Evolutionary conservation across 2,113 vertebrate genomes (phyloP).

Genomic region (Calypte anna): DNA sequence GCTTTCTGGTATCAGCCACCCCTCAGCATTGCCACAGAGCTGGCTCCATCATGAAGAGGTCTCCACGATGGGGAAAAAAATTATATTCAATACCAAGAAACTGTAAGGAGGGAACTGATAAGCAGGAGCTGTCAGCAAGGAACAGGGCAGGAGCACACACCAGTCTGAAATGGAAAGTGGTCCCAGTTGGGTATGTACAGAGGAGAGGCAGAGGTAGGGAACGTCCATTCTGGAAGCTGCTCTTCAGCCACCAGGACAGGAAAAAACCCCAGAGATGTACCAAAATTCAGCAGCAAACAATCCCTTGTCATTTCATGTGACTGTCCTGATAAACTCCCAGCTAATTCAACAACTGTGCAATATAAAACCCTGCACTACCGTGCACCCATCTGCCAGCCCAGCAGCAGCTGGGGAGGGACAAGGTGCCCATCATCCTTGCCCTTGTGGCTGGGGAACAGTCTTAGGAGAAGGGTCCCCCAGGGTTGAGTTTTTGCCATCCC

Average conservation of each 20-base stretch:
- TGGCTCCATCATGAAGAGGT: not conserved
- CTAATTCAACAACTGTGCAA: not conserved
- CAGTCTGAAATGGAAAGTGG: not conserved
- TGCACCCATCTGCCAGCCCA: not conserved
- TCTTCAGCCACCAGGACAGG: not conserved
- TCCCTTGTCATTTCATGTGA: not conserved
- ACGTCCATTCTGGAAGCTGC: not conserved
- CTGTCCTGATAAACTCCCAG: not conserved
- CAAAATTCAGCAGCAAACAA: not conserved
- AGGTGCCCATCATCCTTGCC: accelerated
- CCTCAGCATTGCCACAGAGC: accelerated
- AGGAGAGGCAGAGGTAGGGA: not conserved
- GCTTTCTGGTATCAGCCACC: not conserved
- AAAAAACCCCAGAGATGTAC: not conserved
- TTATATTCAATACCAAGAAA: not conserved
- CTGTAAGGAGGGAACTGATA: not conserved
- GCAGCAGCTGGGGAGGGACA: not conserved
- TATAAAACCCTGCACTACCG: not conserved
- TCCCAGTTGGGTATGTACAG: not conserved
- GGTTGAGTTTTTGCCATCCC: not conserved
- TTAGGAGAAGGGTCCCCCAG: accelerated
- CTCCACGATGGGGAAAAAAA: not conserved
- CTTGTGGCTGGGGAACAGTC: not conserved
- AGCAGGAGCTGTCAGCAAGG: not conserved
- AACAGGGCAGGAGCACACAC: not conserved